phyloP scores from a whole-genome alignment of 2,888 invertebrate species.

The Caenorhabditis sp. region DNA sequence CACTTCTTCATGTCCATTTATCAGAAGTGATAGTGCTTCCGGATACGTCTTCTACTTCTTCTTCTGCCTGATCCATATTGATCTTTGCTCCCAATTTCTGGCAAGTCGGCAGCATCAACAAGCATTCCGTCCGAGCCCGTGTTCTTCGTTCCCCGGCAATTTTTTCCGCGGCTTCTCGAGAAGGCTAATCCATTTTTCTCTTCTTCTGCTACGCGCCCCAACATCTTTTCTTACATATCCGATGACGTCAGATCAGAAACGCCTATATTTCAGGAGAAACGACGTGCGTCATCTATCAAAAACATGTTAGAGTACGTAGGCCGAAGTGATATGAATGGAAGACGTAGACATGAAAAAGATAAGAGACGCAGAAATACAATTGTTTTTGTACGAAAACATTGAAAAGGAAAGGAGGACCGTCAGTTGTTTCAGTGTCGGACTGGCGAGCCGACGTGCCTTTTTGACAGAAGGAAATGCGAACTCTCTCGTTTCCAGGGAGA shows the following conservation, averaged over 20 bases:
- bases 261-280: not conserved
- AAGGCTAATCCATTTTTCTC: conserved; percentile 3
- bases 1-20: too few species aligned
- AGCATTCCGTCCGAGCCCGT: not conserved
- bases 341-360: not conserved
- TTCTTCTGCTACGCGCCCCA: not conserved
- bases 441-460: too few species aligned
- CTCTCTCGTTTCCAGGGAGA: not conserved
- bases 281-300: conserved; percentile 6
- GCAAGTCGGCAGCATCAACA: too few species aligned
- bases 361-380: not conserved
- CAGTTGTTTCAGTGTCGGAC: too few species aligned
- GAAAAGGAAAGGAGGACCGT: too few species aligned
- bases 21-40: too few species aligned
- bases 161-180: not conserved
- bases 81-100: too few species aligned
- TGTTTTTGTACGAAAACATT: too few species aligned
- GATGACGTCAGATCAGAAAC: not conserved
- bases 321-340: not conserved
- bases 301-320: not conserved
- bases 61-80: not conserved
- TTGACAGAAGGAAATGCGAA: too few species aligned
- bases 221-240: not conserved
- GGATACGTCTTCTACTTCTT: too few species aligned
- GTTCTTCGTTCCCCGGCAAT: not conserved